Evolutionary conservation across 2,113 vertebrate genomes (phyloP).

Genomic region (Paraplagusia blochii): DNA sequence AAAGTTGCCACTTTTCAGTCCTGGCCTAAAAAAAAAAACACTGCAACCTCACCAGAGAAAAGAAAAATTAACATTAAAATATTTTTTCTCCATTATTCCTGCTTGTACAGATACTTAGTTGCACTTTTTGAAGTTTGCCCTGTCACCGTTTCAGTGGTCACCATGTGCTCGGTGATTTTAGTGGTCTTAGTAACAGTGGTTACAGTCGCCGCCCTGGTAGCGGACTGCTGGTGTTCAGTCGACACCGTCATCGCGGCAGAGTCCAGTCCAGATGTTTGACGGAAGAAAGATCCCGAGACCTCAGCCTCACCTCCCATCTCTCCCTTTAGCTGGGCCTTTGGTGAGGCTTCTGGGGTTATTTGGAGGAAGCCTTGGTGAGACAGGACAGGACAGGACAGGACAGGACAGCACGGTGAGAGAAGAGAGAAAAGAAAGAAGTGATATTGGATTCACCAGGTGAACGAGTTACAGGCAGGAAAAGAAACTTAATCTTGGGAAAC

Average conservation of each 20-base stretch:
- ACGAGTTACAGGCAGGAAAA: slow-evolving; percentile 2
- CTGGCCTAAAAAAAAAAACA: slow-evolving; percentile 41
- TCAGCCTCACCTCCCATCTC: slow-evolving; percentile 61
- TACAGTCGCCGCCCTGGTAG: slow-evolving; percentile 46
- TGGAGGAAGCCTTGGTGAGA: slow-evolving; percentile 62
- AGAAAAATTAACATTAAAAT: slow-evolving; percentile 27
- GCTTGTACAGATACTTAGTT: slow-evolving; percentile 31
- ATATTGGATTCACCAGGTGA: slow-evolving; percentile 9
- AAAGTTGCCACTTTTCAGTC: slow-evolving; percentile 34
- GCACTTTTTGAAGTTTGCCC: slow-evolving; percentile 54
- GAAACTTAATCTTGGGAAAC: slow-evolving; percentile 45
- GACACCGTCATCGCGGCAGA: slow-evolving; percentile 65
- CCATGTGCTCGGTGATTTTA: slow-evolving; percentile 60
- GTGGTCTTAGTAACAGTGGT: slow-evolving; percentile 64
- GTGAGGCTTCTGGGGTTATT: slow-evolving; percentile 71
- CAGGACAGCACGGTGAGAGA: slow-evolving; percentile 3
- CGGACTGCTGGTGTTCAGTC: slow-evolving; percentile 55
- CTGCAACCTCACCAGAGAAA: slow-evolving; percentile 47
- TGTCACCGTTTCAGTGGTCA: slow-evolving; percentile 56
- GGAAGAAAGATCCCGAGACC: slow-evolving; percentile 68
- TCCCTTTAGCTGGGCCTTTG: slow-evolving; percentile 59
- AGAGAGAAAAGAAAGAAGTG: slow-evolving; percentile 1
- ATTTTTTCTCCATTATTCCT: slow-evolving; percentile 45
- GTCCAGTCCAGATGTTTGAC: slow-evolving; percentile 75
- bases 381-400: slow-evolving; percentile 3